Conservation (phyloP, 2,113 vertebrate species). For the Mus spicilegus region DNA sequence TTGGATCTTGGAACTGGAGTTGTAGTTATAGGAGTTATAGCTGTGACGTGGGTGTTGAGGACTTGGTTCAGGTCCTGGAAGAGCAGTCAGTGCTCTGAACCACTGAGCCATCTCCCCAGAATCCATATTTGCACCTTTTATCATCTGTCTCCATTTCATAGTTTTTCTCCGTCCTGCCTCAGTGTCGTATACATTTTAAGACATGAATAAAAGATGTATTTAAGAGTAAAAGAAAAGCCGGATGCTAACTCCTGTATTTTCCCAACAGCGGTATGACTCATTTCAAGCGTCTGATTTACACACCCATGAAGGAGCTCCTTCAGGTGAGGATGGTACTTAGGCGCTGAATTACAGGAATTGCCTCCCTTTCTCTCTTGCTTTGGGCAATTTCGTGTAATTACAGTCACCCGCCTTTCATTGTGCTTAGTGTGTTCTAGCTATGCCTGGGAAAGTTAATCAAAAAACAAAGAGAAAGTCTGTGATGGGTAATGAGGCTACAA, state of each 20-base stretch:
- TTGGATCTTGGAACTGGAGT: neutral
- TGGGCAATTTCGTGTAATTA: conserved; percentile 80
- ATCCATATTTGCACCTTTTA: conserved; percentile 6
- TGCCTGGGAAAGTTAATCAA: conserved; percentile 81
- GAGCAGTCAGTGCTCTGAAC: neutral
- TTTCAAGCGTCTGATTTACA: conserved; percentile 73
- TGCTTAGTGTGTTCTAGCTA: conserved; percentile 76
- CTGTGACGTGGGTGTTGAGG: neutral
- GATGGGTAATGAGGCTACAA: conserved; percentile 60
- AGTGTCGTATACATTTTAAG: conserved; percentile 38
- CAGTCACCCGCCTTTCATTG: conserved; percentile 74
- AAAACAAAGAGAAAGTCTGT: conserved; percentile 77
- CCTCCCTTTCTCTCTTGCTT: conserved; percentile 52
- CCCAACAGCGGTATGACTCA: conserved; percentile 56
- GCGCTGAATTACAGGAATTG: conserved; percentile 67
- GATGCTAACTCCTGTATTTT: conserved; percentile 60
- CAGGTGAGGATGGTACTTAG: conserved; percentile 69
- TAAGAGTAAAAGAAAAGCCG: conserved; percentile 60
- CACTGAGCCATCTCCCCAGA: neutral
- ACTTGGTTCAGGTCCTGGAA: neutral
- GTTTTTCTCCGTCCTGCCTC: conserved; percentile 6
- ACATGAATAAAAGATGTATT: neutral
- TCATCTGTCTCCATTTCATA: neutral
- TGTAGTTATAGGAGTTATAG: neutral
- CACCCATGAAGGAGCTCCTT: conserved; percentile 71